Base-by-base conservation (phyloP, 2,113 vertebrate species). In the Oryzias woworae region DNA sequence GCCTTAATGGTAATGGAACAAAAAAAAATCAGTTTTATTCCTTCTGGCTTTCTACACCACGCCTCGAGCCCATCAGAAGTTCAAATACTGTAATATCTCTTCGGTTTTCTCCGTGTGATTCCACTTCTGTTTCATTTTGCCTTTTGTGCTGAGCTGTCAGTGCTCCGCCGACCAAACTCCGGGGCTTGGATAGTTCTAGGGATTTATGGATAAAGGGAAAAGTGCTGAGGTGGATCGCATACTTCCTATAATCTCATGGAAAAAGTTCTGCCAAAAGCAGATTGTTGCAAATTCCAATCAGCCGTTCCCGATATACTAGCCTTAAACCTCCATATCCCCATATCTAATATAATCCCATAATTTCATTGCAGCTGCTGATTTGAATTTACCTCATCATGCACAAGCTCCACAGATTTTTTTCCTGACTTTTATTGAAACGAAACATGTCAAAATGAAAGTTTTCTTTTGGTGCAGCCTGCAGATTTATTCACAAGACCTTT, bases 231-330 rank as follows among this genome's bases (percentile, higher is more conserved):
- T 72, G 44, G 81, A 80, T 82, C 68, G 55, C 36, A 53, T 48
- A 31, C 50, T 66, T 82, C 68, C 46, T 58, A 31, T 56, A 71
- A 53, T 80, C 67, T 73, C 49, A 31, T 63, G 48, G 68, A 61
- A 69, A 54, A 74, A 78, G 75, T 80, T 74, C 61, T 53, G 62
- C 61, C 57, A 44, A 66, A 62, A 77, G 60, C 62, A 84, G 79
- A 86, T 79, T 82, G 78, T 75, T 86, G 65, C 66, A 77, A 86
- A 86, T 81, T 87, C 77, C 82, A 82, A 85, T 88, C 85, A 85
- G 76, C 58, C 74, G 14, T 65, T 61, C 41, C 36, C 26, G 22
- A 66, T 58, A 65, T 70, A 78, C 83, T 77, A 74, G 71, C 77
- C 45, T 75, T 62, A 74, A 58, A 72, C 45, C 41, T 53, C 50